These are phyloP conservation scores for Xenopus tropicalis DNA, from an alignment of 2,113 vertebrate genomes.

Conservation along the genomic window UCB_Xtro_10.0 CM004446.2:95920501-95921000, in stretches of 20 bases:
- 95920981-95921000: constrained; percentile 84
- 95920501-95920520: constrained; percentile 82
- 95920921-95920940: constrained; percentile 75
- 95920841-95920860: constrained; percentile 85
- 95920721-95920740: constrained; percentile 98
- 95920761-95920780: constrained; percentile 92
- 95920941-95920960: constrained; percentile 77
- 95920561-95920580: constrained; percentile 90
- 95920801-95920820: constrained; percentile 96
- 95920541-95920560: constrained; percentile 96
- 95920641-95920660: constrained; percentile 69
- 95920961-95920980: constrained; percentile 92
- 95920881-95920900: constrained; percentile 91
- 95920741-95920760: constrained; percentile 94
- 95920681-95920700: constrained; percentile 63
- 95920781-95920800: constrained; percentile 95
- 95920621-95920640: constrained; percentile 67
- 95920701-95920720: constrained; percentile 97
- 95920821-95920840: constrained; percentile 72
- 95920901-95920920: constrained; percentile 82
- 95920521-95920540: constrained; percentile 86
- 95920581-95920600: constrained; percentile 78
- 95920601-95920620: constrained; percentile 87
- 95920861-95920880: constrained; percentile 90
- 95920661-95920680: constrained; percentile 83